Conservation (phyloP, 2,797 vertebrate genomes). For the Lagocephalus sceleratus region DNA sequence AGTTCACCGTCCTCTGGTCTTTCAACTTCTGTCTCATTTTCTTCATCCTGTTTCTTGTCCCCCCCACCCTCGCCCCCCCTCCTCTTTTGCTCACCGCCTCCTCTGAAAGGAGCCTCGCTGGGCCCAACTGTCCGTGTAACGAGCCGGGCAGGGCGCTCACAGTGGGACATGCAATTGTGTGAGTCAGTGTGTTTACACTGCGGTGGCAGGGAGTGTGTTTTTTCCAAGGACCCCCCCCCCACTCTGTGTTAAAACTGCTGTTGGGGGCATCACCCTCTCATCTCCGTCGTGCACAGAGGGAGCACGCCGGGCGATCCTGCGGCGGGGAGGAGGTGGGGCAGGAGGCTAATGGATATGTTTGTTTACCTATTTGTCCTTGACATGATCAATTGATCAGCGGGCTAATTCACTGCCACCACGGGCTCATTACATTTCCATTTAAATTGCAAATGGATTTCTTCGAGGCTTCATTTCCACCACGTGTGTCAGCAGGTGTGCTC, state of each 20-base stretch:
- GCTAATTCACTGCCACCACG: constrained; percentile 82
- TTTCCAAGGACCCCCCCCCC: constrained; percentile 14
- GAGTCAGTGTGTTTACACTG: constrained; percentile 53
- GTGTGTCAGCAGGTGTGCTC: constrained; percentile 28
- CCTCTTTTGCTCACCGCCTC: constrained; percentile 60
- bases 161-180: constrained; percentile 58
- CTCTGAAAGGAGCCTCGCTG: constrained; percentile 87
- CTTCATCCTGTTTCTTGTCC: constrained; percentile 24
- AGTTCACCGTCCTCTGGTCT: constrained; percentile 30
- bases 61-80: constrained; percentile 8
- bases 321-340: constrained; percentile 67
- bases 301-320: constrained; percentile 54
- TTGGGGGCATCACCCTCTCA: constrained; percentile 9
- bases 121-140: constrained; percentile 90
- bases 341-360: constrained; percentile 81
- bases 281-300: constrained; percentile 17
- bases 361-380: constrained; percentile 84
- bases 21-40: constrained; percentile 18
- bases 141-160: constrained; percentile 81
- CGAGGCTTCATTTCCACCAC: constrained; percentile 44
- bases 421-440: constrained; percentile 82
- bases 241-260: constrained; percentile 15
- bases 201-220: constrained; percentile 23
- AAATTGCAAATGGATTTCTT: constrained; percentile 81
- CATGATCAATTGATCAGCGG: constrained; percentile 87